Conservation (phyloP, 2,888 invertebrate species). For the Sussaba pulchella region DNA sequence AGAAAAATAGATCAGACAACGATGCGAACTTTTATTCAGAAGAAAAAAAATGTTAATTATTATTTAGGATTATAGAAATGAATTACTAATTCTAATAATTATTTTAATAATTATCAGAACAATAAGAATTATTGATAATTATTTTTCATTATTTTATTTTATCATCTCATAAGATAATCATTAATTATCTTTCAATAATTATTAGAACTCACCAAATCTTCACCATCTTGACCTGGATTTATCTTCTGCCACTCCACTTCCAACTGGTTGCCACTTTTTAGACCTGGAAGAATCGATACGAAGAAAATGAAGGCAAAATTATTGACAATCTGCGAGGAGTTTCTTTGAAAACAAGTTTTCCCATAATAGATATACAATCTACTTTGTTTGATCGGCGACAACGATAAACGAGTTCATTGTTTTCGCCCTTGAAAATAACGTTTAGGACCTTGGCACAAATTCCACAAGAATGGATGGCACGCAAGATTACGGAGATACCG, state of each 20-base stretch:
- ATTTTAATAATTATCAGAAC: no score
- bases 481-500: slow-evolving; percentile 31
- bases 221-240: slow-evolving; percentile 85
- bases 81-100: slow-evolving; percentile 21
- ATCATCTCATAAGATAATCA: no score
- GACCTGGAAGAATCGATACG: slow-evolving; percentile 69
- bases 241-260: slow-evolving; percentile 81
- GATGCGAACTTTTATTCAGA: background rate
- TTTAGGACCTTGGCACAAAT: slow-evolving; percentile 58
- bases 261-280: slow-evolving; percentile 78
- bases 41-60: background rate
- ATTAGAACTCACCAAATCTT: slow-evolving; percentile 85
- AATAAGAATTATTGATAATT: no score
- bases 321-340: background rate
- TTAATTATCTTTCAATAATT: no score
- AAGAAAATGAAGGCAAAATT: slow-evolving; percentile 21
- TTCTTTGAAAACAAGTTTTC: background rate
- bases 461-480: slow-evolving; percentile 15
- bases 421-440: slow-evolving; percentile 47
- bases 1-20: background rate
- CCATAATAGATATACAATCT: slow-evolving; percentile 43
- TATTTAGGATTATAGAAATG: background rate
- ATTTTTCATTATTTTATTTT: no score
- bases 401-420: slow-evolving; percentile 56
- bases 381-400: slow-evolving; percentile 37